Base-by-base conservation (phyloP, 2,888 invertebrate genomes). In the Mylabris sibirica region DNA sequence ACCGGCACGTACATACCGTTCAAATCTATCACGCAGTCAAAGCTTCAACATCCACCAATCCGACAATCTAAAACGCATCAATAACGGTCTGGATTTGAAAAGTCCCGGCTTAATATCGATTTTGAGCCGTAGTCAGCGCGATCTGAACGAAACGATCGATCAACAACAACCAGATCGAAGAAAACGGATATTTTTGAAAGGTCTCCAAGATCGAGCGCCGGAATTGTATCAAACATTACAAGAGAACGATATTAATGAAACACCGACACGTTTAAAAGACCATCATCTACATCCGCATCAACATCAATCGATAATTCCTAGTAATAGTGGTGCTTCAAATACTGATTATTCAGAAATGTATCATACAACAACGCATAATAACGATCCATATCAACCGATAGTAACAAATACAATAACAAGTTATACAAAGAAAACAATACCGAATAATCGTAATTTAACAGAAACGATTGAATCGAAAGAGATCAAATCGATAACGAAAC, bases 71-170 rank as follows among this genome's bases (percentile, higher is more conserved):
- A 91, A 91, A 79, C 87, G 90, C 22, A 84, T 92, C 61, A 90
- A 91, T 74, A 92, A 92, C 0, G 68, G n/a, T 6, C 90, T 89
- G 72, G 90, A 93, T 66, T 85, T 94, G 9, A 94, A 95, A 82
- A 95, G 94, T 82, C 95, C 95, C 0, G 94, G 94, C 53, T 92
- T 96, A 74, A 92, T 96, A 49, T 94, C 94, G 67, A 92, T 94
- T 74, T 92, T 95, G 71, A 94, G 92, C 81, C 89, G 95, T 73
- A 94, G 94, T 83, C 93, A 94, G 80, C 89, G 91, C 71, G 94
- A 95, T 82, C 84, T 95, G 84, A 89, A 89, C 64, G 86, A 87
- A 9, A 86, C 86, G 63, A 79, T 87, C 77, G 87, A 84, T 60
- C 20, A 34, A 8, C 3, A 34, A 14, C 38, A 38, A 17, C n/a